phyloP scores from a whole-genome alignment of 2,888 invertebrate genomes.

The Pristionchus exspectatus region DNA sequence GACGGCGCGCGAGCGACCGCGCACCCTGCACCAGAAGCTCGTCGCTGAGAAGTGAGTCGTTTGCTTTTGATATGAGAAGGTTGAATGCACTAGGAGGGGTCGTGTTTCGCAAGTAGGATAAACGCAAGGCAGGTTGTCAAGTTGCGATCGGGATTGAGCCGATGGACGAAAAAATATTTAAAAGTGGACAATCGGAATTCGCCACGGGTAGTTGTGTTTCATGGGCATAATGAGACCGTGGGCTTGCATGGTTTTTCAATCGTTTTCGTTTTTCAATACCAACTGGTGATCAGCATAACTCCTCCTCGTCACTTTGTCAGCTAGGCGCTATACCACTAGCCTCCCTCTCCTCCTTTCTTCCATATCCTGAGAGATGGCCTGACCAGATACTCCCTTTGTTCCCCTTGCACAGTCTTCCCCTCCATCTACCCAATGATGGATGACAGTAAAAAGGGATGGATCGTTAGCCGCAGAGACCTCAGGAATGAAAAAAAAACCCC shows the following conservation, averaged over 20 bases:
- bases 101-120: not conserved
- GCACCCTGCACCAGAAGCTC: constrained; percentile 60
- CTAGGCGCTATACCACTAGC: not conserved
- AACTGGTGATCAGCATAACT: not conserved
- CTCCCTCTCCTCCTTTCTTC: not conserved
- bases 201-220: too few relatives aligned
- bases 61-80: not conserved
- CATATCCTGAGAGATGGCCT: not conserved
- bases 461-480: not conserved
- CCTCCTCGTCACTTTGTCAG: not conserved
- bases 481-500: not conserved
- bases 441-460: not conserved
- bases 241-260: too few relatives aligned
- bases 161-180: too few relatives aligned
- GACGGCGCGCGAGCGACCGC: constrained; percentile 31
- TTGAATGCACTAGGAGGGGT: not conserved
- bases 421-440: not conserved
- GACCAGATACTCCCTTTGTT: not conserved
- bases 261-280: too few relatives aligned
- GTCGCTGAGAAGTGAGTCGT: constrained; percentile 57
- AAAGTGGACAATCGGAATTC: too few relatives aligned
- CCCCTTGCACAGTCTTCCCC: not conserved
- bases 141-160: too few relatives aligned
- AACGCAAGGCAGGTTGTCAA: too few relatives aligned
- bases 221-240: too few relatives aligned